Conservation (phyloP, 2,797 vertebrate genomes). For the Acestrorhynchus altus region DNA sequence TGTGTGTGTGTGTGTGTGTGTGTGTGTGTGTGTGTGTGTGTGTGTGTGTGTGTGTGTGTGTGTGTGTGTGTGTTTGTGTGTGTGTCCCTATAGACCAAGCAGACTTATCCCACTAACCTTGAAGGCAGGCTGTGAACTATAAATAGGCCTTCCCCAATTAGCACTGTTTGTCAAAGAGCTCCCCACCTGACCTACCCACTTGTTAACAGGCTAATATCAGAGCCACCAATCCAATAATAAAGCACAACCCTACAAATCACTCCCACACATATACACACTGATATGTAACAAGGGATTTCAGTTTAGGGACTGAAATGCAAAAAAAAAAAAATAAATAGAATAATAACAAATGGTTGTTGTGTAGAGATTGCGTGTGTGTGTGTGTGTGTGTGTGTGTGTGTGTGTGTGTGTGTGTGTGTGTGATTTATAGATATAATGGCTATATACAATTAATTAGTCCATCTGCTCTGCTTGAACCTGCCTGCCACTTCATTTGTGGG, state of each 20-base stretch:
- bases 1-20: too few species aligned
- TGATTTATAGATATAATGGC: too few species aligned
- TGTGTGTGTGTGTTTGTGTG: conserved; percentile 7
- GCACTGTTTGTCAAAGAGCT: conserved; percentile 79
- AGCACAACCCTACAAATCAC: conserved; percentile 12
- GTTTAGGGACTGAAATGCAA: not conserved
- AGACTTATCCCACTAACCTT: conserved; percentile 79
- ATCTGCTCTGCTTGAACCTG: not conserved
- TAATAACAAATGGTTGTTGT: not conserved
- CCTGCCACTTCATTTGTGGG: not conserved
- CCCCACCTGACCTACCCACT: conserved; percentile 66
- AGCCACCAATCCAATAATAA: conserved; percentile 72
- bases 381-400: not conserved
- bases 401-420: not conserved
- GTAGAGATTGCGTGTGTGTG: not conserved
- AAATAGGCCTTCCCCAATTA: conserved; percentile 80
- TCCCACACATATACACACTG: not conserved
- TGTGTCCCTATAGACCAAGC: conserved; percentile 49
- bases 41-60: conserved; percentile 21
- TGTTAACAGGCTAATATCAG: conserved; percentile 6
- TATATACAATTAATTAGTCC: too few species aligned
- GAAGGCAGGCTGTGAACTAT: conserved; percentile 75
- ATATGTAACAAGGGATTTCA: not conserved
- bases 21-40: conserved; percentile 13
- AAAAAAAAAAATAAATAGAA: not conserved